Base-by-base conservation (phyloP, 2,113 vertebrate species). In the Petromus typicus region DNA sequence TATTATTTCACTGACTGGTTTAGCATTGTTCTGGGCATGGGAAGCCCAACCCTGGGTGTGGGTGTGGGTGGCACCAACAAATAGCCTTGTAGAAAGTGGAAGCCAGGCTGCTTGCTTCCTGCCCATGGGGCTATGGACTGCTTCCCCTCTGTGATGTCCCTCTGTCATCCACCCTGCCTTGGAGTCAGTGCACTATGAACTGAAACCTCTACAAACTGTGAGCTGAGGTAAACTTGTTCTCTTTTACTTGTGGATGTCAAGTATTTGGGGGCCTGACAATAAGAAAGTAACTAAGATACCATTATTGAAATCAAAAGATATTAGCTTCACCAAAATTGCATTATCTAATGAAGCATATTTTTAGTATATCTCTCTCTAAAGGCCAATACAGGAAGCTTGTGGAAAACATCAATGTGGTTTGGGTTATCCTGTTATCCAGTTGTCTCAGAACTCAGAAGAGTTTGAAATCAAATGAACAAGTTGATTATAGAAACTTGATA, bases 381-480 rank as follows among this genome's bases (percentile, higher is more conserved):
- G 56, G 1, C 2, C 86, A 14, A 71, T 27, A 67, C 34, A 66
- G 22, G 23, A 57, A 75, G 16, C 8, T 48, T 61, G 10, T 37
- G 87, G 54, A 90, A 79, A 84, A 30, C 25, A 79, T 79, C 34
- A 66, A 43, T 63, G 89, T 67, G 45, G 66, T 75, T 92, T 89
- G 37, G 40, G 7, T 87, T 84, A 75, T 32, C n/a, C 25, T 59
- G 10, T 59, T 79, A 86, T 17, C 45, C 59, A 78, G 43, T 59
- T 69, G 78, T 56, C n/a, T 30, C 63, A 92, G 76, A 79, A 88
- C 32, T 92, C 90, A 61, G 43, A 89, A n/a, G 48, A 93, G 59
- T 40, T 93, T 94, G 32, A 86, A 89, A 86, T 59, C 20, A 91
- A 89, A 80, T 82, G 13, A 56, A n/a, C 56, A 56, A 83, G n/a